Percentiles rank a stretch among this genome's conserved stretches.
Conservation (phyloP, 2,888 invertebrate species). For the Chromoteleia sp. region DNA sequence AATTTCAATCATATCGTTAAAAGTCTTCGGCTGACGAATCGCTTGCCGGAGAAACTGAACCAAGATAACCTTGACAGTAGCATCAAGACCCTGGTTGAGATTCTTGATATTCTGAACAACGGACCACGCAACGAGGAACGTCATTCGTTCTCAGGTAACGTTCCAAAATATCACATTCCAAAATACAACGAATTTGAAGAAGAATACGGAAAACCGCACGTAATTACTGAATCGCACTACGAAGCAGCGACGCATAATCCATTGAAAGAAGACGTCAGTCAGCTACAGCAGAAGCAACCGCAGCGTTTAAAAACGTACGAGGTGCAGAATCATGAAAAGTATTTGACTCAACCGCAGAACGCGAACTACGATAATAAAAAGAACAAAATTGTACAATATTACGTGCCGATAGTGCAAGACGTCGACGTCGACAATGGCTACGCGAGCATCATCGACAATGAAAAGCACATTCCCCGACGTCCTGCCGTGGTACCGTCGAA, state of each 20-base stretch:
- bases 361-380: constrained; percentile 52
- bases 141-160: too few relatives aligned
- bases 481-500: constrained; percentile 60
- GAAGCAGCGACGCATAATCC: constrained; percentile 77
- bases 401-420: constrained; percentile 77
- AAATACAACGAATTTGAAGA: constrained; percentile 67
- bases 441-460: constrained; percentile 2
- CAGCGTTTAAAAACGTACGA: constrained; percentile 65
- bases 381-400: constrained; percentile 78
- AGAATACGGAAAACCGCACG: constrained; percentile 75
- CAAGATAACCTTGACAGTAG: constrained; percentile 92
- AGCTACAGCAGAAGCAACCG: not conserved
- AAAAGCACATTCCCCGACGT: constrained; percentile 62
- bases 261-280: constrained; percentile 1
- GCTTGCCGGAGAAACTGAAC: constrained; percentile 91
- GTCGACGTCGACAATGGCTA: constrained; percentile 67
- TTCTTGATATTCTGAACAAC: constrained; percentile 88
- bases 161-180: not conserved
- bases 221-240: constrained; percentile 80
- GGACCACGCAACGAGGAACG: constrained; percentile 82
- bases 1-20: constrained; percentile 87
- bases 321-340: constrained; percentile 63
- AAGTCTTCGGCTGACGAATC: constrained; percentile 90
- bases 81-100: constrained; percentile 91
- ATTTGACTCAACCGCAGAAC: constrained; percentile 41